Conservation (phyloP, 2,797 vertebrate genomes). For the Tapera naevia region DNA sequence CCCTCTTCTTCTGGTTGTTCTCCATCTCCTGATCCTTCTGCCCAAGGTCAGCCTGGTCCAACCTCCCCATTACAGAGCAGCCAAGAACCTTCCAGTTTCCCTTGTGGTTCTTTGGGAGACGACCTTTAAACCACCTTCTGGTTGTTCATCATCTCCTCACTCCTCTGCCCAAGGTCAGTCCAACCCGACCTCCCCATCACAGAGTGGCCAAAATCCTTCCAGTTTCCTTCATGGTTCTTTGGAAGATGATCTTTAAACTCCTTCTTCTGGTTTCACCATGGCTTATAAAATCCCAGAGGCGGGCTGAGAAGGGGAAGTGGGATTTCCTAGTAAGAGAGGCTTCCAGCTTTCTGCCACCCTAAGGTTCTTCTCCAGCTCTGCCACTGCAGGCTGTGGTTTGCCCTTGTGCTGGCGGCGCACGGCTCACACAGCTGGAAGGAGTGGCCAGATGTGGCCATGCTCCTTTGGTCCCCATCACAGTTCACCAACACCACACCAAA, state of each 20-base stretch:
- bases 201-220: too few species aligned
- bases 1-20: too few species aligned
- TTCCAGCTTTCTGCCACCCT: neutral
- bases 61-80: too few species aligned
- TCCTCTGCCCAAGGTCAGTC: too few species aligned
- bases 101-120: too few species aligned
- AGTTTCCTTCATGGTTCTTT: too few species aligned
- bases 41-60: too few species aligned
- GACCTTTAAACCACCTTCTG: too few species aligned
- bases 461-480: neutral
- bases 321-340: slow-evolving; percentile 9
- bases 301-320: neutral
- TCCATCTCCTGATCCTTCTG: too few species aligned
- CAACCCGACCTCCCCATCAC: too few species aligned
- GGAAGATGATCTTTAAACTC: neutral
- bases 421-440: neutral
- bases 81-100: too few species aligned
- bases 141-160: too few species aligned
- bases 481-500: neutral
- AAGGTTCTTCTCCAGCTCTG: neutral
- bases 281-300: neutral
- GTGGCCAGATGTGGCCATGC: neutral
- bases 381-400: neutral
- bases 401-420: rapidly evolving
- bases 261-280: neutral